Percentiles rank a stretch among this genome's conserved stretches.
These are phyloP conservation scores for Troides helena DNA, from an alignment of 2,888 invertebrate genomes.

Conservation along the genomic window DNA sequence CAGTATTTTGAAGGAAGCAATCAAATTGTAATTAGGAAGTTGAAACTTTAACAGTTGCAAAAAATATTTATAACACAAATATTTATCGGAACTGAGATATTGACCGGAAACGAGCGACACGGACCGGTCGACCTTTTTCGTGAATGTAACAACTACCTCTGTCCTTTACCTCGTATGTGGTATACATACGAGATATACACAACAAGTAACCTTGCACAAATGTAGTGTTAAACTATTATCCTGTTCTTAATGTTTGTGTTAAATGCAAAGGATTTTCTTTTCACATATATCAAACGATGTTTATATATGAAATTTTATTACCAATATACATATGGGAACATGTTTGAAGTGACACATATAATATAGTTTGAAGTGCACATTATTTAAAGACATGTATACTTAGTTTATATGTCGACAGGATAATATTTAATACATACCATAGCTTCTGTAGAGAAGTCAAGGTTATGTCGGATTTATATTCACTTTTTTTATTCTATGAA, in stretches of 20 bases:
- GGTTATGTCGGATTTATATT: no score
- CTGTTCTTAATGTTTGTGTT: constrained; percentile 1
- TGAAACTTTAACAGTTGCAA: background rate
- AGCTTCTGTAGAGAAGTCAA: no score
- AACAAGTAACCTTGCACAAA: constrained; percentile 17
- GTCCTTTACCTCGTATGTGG: constrained; percentile 21
- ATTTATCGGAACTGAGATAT: constrained; percentile 8
- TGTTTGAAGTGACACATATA: no score
- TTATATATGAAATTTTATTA: background rate
- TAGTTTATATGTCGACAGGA: no score
- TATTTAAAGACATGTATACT: no score
- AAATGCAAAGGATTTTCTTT: background rate
- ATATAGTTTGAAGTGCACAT: no score
- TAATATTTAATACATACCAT: no score
- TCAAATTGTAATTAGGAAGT: no score
- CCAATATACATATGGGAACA: no score
- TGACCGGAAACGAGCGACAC: constrained; percentile 19
- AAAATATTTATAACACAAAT: background rate
- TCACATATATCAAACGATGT: background rate
- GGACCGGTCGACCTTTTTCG: constrained; percentile 24
- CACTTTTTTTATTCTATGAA: no score
- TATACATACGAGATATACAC: constrained; percentile 1
- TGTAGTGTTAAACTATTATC: constrained; percentile 20
- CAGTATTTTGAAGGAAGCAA: no score
- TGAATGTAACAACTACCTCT: constrained; percentile 14